These are phyloP conservation scores for Xiphophorus birchmanni DNA, from an alignment of 2,797 vertebrate species.

Conservation along the genomic window DNA sequence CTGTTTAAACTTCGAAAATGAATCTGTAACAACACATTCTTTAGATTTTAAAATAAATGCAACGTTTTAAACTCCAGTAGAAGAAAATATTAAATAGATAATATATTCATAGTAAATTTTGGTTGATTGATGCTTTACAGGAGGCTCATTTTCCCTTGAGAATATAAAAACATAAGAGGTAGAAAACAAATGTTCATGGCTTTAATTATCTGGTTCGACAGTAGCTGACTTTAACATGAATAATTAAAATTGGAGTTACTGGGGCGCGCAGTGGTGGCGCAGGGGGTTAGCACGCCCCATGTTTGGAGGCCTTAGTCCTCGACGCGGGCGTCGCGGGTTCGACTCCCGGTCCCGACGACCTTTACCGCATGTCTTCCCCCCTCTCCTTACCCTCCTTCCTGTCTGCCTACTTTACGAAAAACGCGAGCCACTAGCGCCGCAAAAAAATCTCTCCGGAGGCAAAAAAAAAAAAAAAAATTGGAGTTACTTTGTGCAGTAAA, in stretches of 20 bases:
- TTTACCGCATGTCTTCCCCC: too few relatives aligned
- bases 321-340: too few relatives aligned
- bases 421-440: too few relatives aligned
- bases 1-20: too few relatives aligned
- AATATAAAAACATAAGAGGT: not conserved
- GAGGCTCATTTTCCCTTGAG: not conserved
- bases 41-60: not conserved
- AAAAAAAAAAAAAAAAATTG: too few relatives aligned
- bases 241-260: not conserved
- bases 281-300: too few relatives aligned
- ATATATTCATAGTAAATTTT: not conserved
- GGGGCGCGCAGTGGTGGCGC: too few relatives aligned
- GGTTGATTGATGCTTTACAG: not conserved
- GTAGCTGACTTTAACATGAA: not conserved
- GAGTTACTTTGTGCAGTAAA: not conserved
- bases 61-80: not conserved
- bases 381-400: too few relatives aligned
- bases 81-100: not conserved
- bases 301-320: too few relatives aligned
- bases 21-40: not conserved
- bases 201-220: not conserved
- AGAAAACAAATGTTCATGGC: not conserved
- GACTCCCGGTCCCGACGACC: too few relatives aligned
- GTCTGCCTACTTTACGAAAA: too few relatives aligned
- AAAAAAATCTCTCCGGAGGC: too few relatives aligned